phyloP scores from a whole-genome alignment of 2,797 vertebrate genomes.

The Astyanax mexicanus region DNA sequence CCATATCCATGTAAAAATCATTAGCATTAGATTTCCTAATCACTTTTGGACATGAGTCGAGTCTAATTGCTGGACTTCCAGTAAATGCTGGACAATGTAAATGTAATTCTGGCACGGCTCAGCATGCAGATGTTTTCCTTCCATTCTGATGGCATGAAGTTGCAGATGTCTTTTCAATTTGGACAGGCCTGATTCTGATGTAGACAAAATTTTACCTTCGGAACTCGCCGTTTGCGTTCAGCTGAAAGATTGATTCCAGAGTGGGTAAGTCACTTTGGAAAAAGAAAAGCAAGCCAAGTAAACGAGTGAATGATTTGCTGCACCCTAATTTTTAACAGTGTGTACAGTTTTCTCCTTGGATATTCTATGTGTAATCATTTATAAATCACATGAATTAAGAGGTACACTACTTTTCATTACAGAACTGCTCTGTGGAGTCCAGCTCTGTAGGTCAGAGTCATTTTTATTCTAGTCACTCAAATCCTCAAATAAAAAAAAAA shows the following conservation, averaged over 20 bases:
- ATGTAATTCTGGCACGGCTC: conserved; percentile 68
- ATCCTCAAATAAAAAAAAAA: not conserved
- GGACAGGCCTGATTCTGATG: conserved; percentile 61
- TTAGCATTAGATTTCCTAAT: conserved; percentile 74
- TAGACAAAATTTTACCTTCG: conserved; percentile 64
- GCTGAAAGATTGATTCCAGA: conserved; percentile 67
- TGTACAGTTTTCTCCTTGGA: conserved; percentile 1
- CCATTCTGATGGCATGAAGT: conserved; percentile 22
- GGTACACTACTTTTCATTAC: not conserved
- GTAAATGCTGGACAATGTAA: conserved; percentile 70
- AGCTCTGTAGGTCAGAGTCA: not conserved
- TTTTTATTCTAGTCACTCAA: conserved; percentile 29
- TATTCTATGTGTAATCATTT: not conserved
- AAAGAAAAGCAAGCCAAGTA: conserved; percentile 26
- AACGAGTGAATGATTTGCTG: conserved; percentile 38
- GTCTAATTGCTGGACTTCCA: conserved; percentile 72
- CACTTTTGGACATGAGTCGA: conserved; percentile 69
- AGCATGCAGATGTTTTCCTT: conserved; percentile 71
- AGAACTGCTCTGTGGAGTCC: not conserved
- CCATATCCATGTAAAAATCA: conserved; percentile 76
- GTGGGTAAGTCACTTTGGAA: conserved; percentile 44
- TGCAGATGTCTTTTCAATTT: conserved; percentile 71
- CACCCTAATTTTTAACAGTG: conserved; percentile 15
- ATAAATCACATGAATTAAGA: not conserved
- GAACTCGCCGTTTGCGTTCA: conserved; percentile 58